A percentile compares a stretch with the other conserved stretches of the same genome.
These are phyloP conservation scores for Proteles cristata DNA, from an alignment of 2,113 vertebrate genomes.

Conservation along the genomic window DNA sequence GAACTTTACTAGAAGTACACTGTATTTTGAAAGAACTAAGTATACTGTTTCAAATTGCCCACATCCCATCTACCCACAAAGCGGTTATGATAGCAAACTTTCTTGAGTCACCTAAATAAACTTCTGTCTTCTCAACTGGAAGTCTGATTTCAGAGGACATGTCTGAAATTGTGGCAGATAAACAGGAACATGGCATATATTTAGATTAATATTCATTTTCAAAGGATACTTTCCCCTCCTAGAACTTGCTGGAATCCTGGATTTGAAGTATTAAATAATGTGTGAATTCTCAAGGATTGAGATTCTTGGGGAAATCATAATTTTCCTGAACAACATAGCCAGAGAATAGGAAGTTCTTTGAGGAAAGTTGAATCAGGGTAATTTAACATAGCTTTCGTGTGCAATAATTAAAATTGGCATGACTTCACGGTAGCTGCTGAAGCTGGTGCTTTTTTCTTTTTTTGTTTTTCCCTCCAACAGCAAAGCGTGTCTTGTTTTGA, in stretches of 20 bases:
- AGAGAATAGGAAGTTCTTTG: not conserved
- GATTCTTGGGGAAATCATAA: not conserved
- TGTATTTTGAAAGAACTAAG: not conserved
- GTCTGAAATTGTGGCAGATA: constrained; percentile 23
- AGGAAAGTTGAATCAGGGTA: not conserved
- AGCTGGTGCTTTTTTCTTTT: not conserved
- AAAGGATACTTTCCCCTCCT: not conserved
- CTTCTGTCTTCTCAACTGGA: constrained; percentile 1
- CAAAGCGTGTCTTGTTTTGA: not conserved
- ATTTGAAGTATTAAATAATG: constrained; percentile 1
- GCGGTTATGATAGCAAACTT: not conserved
- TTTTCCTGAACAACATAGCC: not conserved
- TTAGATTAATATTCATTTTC: constrained; percentile 38
- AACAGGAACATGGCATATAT: constrained; percentile 24
- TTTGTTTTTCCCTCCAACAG: not conserved
- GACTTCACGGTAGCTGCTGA: not conserved
- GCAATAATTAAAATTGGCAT: not conserved
- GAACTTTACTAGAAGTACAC: constrained; percentile 12
- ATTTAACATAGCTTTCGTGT: constrained; percentile 21
- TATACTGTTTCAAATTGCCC: not conserved
- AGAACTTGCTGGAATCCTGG: not conserved
- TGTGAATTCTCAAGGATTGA: not conserved
- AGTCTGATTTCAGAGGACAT: constrained; percentile 44
- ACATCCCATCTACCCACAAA: not conserved
- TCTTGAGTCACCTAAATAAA: not conserved